Evolutionary conservation across 2,113 vertebrate species (phyloP).

Genomic region (Lipophrys pholis): DNA sequence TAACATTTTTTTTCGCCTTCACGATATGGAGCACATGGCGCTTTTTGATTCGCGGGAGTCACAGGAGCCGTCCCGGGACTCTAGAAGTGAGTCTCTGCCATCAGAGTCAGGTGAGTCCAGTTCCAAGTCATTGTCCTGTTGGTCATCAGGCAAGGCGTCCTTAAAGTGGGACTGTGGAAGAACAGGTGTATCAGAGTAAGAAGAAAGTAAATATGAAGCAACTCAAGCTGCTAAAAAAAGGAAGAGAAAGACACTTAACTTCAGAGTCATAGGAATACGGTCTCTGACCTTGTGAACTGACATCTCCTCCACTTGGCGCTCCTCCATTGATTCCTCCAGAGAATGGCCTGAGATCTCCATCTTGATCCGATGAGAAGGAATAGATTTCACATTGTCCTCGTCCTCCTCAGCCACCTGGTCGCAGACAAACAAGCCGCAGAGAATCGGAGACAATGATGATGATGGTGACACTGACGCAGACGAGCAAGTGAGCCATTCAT

Average conservation of each 20-base stretch:
- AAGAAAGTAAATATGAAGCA: not conserved
- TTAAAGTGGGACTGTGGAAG: slow-evolving; percentile 74
- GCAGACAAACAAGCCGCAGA: not conserved
- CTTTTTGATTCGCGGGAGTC: slow-evolving; percentile 78
- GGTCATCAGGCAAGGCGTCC: slow-evolving; percentile 71
- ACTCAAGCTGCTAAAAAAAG: not conserved
- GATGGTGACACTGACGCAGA: slow-evolving; percentile 23
- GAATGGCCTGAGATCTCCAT: slow-evolving; percentile 79
- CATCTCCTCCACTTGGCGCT: slow-evolving; percentile 70
- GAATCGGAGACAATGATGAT: slow-evolving; percentile 21
- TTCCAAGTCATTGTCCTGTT: slow-evolving; percentile 71
- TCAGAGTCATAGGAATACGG: not conserved
- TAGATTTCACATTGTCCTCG: slow-evolving; percentile 76
- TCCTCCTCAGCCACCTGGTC: slow-evolving; percentile 70
- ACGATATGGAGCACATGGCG: slow-evolving; percentile 75
- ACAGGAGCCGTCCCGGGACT: slow-evolving; percentile 69
- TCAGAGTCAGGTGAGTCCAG: slow-evolving; percentile 67
- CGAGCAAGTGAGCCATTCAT: slow-evolving; percentile 6
- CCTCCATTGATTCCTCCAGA: slow-evolving; percentile 73
- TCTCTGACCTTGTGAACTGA: slow-evolving; percentile 75
- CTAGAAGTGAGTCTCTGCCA: slow-evolving; percentile 69
- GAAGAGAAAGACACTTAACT: not conserved
- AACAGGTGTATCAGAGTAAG: not conserved
- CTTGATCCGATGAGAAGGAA: slow-evolving; percentile 75
- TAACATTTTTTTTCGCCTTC: slow-evolving; percentile 13